Evolutionary conservation across 2,113 vertebrate genomes (phyloP).

Genomic region (Phalacrocorax brasilianus): DNA sequence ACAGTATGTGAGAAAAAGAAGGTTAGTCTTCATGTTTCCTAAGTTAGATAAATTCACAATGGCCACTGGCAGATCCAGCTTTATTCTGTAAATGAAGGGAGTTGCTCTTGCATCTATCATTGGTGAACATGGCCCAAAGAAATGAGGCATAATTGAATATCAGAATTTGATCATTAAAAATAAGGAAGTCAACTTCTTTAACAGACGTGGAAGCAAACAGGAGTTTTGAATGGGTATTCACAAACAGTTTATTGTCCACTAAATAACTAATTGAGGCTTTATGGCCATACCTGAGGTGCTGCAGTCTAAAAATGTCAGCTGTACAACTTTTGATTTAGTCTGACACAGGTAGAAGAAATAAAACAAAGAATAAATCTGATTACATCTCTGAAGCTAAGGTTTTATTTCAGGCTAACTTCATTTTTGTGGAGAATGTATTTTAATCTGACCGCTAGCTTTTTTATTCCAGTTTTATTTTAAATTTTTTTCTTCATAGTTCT

Average conservation of each 20-base stretch:
- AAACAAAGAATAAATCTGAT: neutral
- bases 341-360: neutral
- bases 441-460: neutral
- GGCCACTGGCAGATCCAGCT: neutral
- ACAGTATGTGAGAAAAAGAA: neutral
- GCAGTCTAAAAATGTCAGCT: neutral
- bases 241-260: neutral
- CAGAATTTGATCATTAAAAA: neutral
- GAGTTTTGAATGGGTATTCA: neutral
- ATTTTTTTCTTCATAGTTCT: neutral
- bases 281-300: neutral
- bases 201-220: neutral
- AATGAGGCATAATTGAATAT: neutral
- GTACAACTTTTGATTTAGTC: neutral
- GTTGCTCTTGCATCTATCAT: neutral
- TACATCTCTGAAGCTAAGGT: neutral
- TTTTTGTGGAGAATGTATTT: neutral
- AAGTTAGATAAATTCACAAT: neutral
- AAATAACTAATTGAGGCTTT: conserved; percentile 2
- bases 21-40: neutral
- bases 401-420: neutral
- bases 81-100: neutral
- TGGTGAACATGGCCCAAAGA: neutral
- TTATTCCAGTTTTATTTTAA: neutral
- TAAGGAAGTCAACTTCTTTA: neutral